A percentile compares a stretch with the other conserved stretches of the same genome.
phyloP scores from a whole-genome alignment of 2,888 invertebrate genomes.

The Neocrepidodera transversa region DNA sequence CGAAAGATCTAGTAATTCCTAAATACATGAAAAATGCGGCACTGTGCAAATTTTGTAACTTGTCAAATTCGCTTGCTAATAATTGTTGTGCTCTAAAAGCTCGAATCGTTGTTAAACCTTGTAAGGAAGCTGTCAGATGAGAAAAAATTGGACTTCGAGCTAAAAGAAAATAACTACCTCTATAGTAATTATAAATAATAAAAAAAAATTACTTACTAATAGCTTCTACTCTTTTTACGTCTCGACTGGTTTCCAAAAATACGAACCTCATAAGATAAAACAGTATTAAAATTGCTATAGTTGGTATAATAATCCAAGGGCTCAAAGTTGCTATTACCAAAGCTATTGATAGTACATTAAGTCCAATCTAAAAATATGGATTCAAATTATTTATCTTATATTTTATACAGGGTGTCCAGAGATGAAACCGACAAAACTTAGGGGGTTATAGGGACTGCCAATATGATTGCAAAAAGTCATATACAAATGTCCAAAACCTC shows the following conservation, averaged over 20 bases:
- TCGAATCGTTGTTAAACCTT: conserved; percentile 78
- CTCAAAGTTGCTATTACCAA: conserved; percentile 76
- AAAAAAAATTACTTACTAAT: conserved; percentile 63
- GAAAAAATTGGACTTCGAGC: conserved; percentile 81
- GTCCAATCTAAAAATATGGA: conserved; percentile 64
- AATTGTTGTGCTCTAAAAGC: conserved; percentile 72
- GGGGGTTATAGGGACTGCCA: no score
- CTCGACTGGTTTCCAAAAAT: conserved; percentile 77
- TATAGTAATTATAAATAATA: not conserved
- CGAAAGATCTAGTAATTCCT: conserved; percentile 71
- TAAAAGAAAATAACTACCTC: conserved; percentile 52
- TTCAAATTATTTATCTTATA: conserved; percentile 37
- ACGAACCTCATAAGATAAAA: conserved; percentile 73
- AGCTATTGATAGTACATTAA: conserved; percentile 72
- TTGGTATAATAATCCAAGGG: conserved; percentile 72
- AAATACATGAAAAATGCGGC: conserved; percentile 75
- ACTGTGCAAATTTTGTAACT: conserved; percentile 70
- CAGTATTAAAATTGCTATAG: conserved; percentile 68
- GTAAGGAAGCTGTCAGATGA: conserved; percentile 75
- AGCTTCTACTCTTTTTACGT: conserved; percentile 74
- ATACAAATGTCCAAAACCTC: no score
- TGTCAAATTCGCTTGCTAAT: conserved; percentile 69
- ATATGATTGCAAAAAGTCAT: no score
- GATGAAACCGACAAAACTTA: no score
- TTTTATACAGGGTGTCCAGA: no score